Base-by-base conservation (phyloP, 2,113 vertebrate genomes). In the Pungitius pungitius region DNA sequence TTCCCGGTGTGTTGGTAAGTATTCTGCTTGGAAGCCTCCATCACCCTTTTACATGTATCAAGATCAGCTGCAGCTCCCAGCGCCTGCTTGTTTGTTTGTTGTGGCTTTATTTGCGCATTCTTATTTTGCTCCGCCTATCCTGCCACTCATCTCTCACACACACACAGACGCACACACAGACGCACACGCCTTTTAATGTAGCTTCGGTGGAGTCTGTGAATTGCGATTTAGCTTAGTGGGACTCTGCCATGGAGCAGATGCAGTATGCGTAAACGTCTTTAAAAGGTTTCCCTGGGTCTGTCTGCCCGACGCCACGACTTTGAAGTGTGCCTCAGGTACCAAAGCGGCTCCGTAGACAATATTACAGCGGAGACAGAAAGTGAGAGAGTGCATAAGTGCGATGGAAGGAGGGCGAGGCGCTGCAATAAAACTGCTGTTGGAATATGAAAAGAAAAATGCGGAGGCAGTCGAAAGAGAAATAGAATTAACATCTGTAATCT, bases 191-290 rank as follows among this genome's bases (percentile, higher is more conserved):
- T 54, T 24, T 33, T 33, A 57, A 75, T 81, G 66, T 60, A 42
- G 68, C 66, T 58, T 49, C 59, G 27, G 72, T 40, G 58, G 49
- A 69, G 77, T 84, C 73, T 39, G 60, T 30, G 60, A 65, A 74
- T 76, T 77, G 71, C 4, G 11, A 81, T 85, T 80, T 58, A 82
- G 70, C 80, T 85, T 51, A 79, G 45, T 55, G 56, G 55, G 68
- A 70, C 70, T 78, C 26, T 47, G 42, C 69, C 42, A 81, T 78
- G 81, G 74, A 83, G 81, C 70, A 69, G 77, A 87, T 80, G 77
- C 54, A 10, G 60, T n/a, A n/a, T n/a, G 49, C 56, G n/a, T 83
- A 86, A 88, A 89, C 84, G 87, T 83, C 70, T 81, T 78, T 84
- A 78, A 84, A 87, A 84, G 51, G 80, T 30, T n/a, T 89, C 80